Conservation (phyloP, 1,140 invertebrate genomes). For the Caenorhabditis remanei region DNA sequence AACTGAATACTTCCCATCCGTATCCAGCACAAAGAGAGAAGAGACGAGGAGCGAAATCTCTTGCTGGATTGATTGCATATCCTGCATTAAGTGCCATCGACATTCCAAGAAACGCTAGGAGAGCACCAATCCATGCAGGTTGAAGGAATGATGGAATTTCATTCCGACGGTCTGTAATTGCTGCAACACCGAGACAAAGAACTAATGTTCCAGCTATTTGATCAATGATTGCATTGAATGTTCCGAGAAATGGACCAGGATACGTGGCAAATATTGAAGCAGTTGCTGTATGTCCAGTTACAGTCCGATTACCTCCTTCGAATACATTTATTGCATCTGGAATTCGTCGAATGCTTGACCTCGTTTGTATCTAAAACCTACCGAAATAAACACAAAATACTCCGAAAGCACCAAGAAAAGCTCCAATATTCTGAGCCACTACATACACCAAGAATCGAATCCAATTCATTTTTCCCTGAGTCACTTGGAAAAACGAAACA, state of each 20-base stretch:
- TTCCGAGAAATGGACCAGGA: conserved; percentile 79
- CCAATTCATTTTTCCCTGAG: conserved; percentile 79
- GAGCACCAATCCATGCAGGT: conserved; percentile 80
- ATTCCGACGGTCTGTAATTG: conserved; percentile 80
- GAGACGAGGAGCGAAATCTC: conserved; percentile 81
- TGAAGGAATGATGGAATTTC: conserved; percentile 79
- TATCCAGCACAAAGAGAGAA: conserved; percentile 79
- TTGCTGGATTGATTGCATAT: conserved; percentile 82
- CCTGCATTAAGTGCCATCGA: conserved; percentile 74
- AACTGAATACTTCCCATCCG: conserved; percentile 80
- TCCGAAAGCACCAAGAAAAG: conserved; percentile 79
- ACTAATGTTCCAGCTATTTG: conserved; percentile 81
- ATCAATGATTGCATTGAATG: conserved; percentile 79
- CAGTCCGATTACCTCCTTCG: conserved; percentile 78
- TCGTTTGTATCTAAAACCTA: conserved; percentile 62
- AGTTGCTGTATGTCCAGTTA: conserved; percentile 77
- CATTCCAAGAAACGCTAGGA: conserved; percentile 58
- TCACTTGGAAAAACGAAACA: conserved; percentile 79
- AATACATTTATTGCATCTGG: conserved; percentile 79
- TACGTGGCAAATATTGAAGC: conserved; percentile 82
- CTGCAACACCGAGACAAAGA: conserved; percentile 80
- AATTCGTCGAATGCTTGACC: background rate
- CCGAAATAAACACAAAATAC: conserved; percentile 80
- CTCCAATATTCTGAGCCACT: conserved; percentile 81
- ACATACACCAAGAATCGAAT: conserved; percentile 80